Evolutionary conservation across 2,797 vertebrate species (phyloP), one percentile per base, ranked within the genome.

Genomic region (Ptychadena robeensis): DNA sequence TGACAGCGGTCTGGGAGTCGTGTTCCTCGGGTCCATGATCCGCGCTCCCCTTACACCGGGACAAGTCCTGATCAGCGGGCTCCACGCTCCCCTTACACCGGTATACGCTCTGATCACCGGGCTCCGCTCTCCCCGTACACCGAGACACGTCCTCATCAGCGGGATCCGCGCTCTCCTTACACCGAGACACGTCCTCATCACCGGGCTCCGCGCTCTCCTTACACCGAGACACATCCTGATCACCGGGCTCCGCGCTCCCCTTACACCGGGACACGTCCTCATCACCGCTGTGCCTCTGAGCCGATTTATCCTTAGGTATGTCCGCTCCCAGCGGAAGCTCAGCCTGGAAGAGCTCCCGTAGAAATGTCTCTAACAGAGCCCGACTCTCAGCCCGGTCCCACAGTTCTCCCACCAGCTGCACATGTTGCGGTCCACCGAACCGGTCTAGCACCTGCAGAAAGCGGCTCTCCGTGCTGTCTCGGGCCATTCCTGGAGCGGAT

Each of bases 331-430:
- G 2, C 30, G 63, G 0, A 18, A 2, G 35, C 53, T 7, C 44
- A 1, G 53, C 73, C 14, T 88, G 91, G 77, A 93, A 88, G 27
- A 93, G 25, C 0, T 90, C 89, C 7, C 78, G 85, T 70, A 89
- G 89, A 81, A 93, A 92, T 79, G 79, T 77, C 78, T 78, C 85
- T 86, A 94, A 85, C 53, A 88, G 86, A 12, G 68, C 83, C 59
- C 86, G 85, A 87, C 88, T 90, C 88, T 68, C 83, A 79, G 66
- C 88, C 78, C 86, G 87, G 34, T 89, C 88, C 88, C 89, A 91
- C 80, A 91, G 81, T 75, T 89, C 88, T 64, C 88, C 88, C 59
- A 89, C 91, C 87, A 91, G 81, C 84, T 93, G 87, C 72, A 89
- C 87, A 4, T 40, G 86, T 57, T 83, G 87, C 10, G 83, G 87